These are phyloP conservation scores for Lithobius niger DNA, from an alignment of 1,140 invertebrate genomes.

Conservation along the genomic window DNA sequence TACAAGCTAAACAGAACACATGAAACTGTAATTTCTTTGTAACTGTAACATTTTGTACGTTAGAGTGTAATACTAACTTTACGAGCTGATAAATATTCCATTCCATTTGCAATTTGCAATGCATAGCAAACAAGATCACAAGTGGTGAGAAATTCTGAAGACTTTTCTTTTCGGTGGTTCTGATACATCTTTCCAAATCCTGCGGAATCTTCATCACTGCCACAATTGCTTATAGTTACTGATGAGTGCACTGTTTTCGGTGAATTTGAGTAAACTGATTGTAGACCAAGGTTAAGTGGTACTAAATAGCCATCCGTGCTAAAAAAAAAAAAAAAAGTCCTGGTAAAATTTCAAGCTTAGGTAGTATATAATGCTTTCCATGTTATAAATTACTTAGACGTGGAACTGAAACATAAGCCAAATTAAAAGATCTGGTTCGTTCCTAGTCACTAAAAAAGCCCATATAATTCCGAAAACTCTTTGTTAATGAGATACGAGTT, in stretches of 20 bases:
- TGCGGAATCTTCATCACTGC: not conserved
- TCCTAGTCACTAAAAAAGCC: too few relatives aligned
- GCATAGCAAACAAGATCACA: constrained; percentile 78
- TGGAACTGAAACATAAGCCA: too few relatives aligned
- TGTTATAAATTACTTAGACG: too few relatives aligned
- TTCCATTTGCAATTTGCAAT: constrained; percentile 85
- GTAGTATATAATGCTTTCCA: too few relatives aligned
- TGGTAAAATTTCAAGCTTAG: too few relatives aligned
- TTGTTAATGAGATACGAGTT: too few relatives aligned
- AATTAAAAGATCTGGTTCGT: too few relatives aligned
- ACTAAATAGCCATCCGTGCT: not conserved
- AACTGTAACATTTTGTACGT: not conserved
- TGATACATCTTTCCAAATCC: not conserved
- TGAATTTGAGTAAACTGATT: not conserved
- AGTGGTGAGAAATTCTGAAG: constrained; percentile 30
- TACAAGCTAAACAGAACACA: constrained; percentile 45
- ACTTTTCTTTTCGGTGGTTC: not conserved
- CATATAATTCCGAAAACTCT: too few relatives aligned
- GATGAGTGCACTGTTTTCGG: not conserved
- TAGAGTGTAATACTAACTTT: constrained; percentile 48
- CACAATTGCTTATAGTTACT: too few relatives aligned
- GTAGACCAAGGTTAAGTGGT: not conserved
- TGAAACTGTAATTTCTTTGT: not conserved
- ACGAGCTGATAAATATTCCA: constrained; percentile 75
- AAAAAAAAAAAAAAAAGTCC: not conserved